Conservation (phyloP, 2,797 vertebrate species). For the Coregonus sp. region DNA sequence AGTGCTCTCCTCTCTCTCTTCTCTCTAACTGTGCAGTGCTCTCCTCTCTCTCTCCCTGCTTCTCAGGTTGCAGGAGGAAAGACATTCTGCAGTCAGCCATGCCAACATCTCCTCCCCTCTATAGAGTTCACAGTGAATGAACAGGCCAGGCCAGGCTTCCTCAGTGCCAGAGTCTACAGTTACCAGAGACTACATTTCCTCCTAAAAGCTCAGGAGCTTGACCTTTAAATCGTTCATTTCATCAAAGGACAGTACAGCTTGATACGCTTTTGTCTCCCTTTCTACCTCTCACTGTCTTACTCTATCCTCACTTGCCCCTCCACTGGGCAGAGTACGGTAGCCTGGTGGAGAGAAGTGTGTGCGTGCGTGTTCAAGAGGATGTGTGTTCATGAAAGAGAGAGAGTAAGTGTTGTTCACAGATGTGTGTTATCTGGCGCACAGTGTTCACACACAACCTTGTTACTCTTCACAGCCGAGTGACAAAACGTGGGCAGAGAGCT, state of each 20-base stretch:
- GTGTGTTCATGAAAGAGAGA: not conserved
- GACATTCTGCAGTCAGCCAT: constrained; percentile 63
- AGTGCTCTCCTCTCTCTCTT: constrained; percentile 55
- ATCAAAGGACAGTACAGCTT: not conserved
- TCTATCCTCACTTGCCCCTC: not conserved
- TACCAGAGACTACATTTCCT: not conserved
- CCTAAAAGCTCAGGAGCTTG: not conserved
- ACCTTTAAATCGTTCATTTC: not conserved
- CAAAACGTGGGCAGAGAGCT: constrained; percentile 49
- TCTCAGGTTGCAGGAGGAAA: constrained; percentile 69
- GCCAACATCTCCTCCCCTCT: constrained; percentile 61
- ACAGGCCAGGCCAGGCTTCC: not conserved
- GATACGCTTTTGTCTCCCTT: not conserved
- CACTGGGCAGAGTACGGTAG: not conserved
- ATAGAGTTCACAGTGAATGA: constrained; percentile 7
- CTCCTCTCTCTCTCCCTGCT: constrained; percentile 64
- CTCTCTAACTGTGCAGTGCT: constrained; percentile 43
- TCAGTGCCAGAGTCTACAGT: constrained; percentile 7
- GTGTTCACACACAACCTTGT: constrained; percentile 81
- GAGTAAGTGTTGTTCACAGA: not conserved
- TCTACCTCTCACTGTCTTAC: not conserved
- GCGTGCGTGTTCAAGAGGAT: not conserved
- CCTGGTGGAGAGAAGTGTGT: not conserved
- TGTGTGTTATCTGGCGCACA: constrained; percentile 6
- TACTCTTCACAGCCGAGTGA: constrained; percentile 64